phyloP scores from a whole-genome alignment of 2,888 invertebrate species.

The Mycogona germanica region DNA sequence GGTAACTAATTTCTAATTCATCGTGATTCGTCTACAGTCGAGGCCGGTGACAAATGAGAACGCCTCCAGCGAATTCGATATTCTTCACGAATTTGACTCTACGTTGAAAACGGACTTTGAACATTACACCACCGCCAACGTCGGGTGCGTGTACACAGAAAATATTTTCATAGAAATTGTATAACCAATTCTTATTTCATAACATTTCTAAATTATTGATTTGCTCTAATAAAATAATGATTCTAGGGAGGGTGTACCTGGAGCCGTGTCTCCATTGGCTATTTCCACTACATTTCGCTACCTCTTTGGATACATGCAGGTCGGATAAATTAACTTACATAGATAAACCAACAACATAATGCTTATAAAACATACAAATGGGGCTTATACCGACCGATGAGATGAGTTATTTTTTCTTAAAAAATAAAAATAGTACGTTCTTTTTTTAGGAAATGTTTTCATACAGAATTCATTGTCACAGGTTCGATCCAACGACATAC shows the following conservation, averaged over 20 bases:
- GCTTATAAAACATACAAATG: too few relatives aligned
- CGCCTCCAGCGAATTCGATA: slow-evolving; percentile 61
- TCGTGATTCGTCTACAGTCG: slow-evolving; percentile 28
- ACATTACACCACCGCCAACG: slow-evolving; percentile 54
- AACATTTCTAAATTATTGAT: background rate
- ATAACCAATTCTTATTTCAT: background rate
- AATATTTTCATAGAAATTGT: background rate
- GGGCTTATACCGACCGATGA: too few relatives aligned
- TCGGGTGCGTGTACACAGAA: slow-evolving; percentile 44
- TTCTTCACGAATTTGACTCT: slow-evolving; percentile 62
- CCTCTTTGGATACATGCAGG: too few relatives aligned
- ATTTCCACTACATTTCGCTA: background rate
- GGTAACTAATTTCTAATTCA: background rate
- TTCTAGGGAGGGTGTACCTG: slow-evolving; percentile 6
- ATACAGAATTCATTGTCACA: too few relatives aligned
- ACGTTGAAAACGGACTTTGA: slow-evolving; percentile 52
- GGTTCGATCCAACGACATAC: too few relatives aligned
- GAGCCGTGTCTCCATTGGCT: slow-evolving; percentile 1
- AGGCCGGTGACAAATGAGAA: slow-evolving; percentile 62
- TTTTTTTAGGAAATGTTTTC: too few relatives aligned
- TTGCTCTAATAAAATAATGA: too few relatives aligned
- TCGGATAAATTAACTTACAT: too few relatives aligned
- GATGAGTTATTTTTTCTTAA: too few relatives aligned
- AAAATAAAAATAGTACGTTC: too few relatives aligned
- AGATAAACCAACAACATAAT: too few relatives aligned